Evolutionary conservation across 2,888 invertebrate species (phyloP).

Genomic region (Agapostemon virescens): DNA sequence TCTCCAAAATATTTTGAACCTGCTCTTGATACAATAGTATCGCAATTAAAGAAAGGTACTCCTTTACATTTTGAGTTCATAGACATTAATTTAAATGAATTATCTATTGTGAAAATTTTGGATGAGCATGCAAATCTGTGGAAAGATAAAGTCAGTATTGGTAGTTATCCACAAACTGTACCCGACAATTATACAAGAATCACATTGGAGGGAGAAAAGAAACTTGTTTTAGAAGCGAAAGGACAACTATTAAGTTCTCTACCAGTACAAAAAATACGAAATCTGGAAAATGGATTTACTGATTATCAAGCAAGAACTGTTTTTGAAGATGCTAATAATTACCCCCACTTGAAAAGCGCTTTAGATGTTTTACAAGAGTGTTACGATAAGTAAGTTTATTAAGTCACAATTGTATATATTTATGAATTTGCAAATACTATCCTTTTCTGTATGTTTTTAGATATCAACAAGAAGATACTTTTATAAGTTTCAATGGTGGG

Average conservation of each 20-base stretch:
- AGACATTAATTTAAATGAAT: conserved; percentile 68
- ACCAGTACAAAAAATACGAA: conserved; percentile 54
- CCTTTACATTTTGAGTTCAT: conserved; percentile 61
- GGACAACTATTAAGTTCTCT: conserved; percentile 58
- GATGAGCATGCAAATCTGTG: conserved; percentile 65
- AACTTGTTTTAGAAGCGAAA: conserved; percentile 62
- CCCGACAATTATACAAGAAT: conserved; percentile 62
- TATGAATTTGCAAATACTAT: neutral
- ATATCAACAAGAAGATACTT: conserved; percentile 89
- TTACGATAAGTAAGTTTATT: conserved; percentile 71
- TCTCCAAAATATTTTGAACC: conserved; percentile 81
- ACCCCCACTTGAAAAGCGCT: conserved; percentile 69
- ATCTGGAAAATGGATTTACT: conserved; percentile 63
- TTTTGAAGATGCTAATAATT: conserved; percentile 59
- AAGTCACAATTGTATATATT: neutral
- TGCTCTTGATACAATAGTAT: conserved; percentile 68
- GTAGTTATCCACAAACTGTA: conserved; percentile 72
- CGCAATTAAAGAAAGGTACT: conserved; percentile 49
- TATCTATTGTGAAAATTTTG: conserved; percentile 66
- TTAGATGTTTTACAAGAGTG: conserved; percentile 73
- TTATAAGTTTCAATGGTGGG: conserved; percentile 98
- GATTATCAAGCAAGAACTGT: conserved; percentile 66
- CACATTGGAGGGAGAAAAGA: conserved; percentile 67
- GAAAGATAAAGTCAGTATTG: conserved; percentile 67
- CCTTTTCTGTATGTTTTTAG: conserved; percentile 77